Base-by-base conservation (phyloP, 1,140 invertebrate genomes). In the Hyphantria cunea region DNA sequence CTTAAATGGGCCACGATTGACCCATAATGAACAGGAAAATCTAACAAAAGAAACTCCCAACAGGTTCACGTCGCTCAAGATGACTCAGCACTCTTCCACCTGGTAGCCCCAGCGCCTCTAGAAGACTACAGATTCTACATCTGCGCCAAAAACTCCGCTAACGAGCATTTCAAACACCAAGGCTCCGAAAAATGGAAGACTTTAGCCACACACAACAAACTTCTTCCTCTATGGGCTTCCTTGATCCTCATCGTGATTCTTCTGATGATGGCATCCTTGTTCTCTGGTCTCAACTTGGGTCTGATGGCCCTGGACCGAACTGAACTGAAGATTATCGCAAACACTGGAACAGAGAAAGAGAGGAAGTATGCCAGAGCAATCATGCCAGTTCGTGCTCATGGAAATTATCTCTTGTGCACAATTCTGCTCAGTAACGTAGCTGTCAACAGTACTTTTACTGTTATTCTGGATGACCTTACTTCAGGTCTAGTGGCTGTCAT, bases 391-490 rank as follows among this genome's bases (percentile, higher is more conserved):
- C 91, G 98, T 60, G 93, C 96, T 72, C 95, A 97, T 76, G 99
- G 99, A 47, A 99, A 99, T 92, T 99, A 97, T 87, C 92, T 99
- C 11, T 92, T 99, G 7, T 99, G 99, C 91, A 95, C 95, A 64
- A 96, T 99, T 76, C 91, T 99, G 60, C 93, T 99, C 50, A 98
- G 97, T 66, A 99, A 99, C 91, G 99, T 99, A n/a, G 94, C 99
- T 67, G 99, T 99, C 11, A 99, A 99, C 92, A 98, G 97, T 4
- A 96, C 97, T 6, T 96, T 99, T 72, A 99, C 99, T 0, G 98
- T 99, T 80, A 92, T 99, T 34, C 91, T 99, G 85, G 98, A 99
- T 84, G 96, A 97, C 78, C 85, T 99, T 66, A 98, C 98, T n/a
- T 97, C 97, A 59, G 96, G 96, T 41, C 72, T 96, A 34, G 93